These are phyloP conservation scores for Poecilia velifera DNA, from an alignment of 2,797 vertebrate genomes.

Conservation along the genomic window DNA sequence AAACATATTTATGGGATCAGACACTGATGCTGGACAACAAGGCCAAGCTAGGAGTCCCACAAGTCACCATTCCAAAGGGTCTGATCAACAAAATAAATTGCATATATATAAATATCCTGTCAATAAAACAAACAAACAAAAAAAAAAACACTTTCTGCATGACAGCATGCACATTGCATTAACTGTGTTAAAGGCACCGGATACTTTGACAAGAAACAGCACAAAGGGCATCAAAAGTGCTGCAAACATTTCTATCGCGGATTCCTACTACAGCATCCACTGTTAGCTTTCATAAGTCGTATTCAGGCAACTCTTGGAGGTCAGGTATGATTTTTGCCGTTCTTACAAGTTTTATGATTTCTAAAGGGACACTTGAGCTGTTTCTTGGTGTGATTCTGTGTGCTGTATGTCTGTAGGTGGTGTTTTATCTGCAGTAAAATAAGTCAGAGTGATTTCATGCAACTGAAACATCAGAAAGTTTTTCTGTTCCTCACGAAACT, in stretches of 20 bases:
- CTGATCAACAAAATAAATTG: no score
- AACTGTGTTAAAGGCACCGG: not conserved
- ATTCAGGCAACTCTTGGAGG: not conserved
- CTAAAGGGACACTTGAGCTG: not conserved
- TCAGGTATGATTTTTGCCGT: not conserved
- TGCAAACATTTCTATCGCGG: not conserved
- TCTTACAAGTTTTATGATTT: not conserved
- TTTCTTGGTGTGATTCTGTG: not conserved
- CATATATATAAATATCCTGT: no score
- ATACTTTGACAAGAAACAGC: not conserved
- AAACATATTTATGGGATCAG: no score
- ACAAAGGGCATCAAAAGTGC: not conserved
- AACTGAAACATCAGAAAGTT: not conserved
- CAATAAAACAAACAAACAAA: no score
- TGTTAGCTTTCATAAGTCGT: not conserved
- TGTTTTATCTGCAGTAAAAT: not conserved
- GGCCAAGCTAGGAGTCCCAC: no score
- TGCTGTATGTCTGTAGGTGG: not conserved
- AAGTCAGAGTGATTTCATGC: not conserved
- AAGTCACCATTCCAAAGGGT: no score
- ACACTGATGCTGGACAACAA: no score
- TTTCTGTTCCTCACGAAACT: not conserved
- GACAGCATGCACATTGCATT: no score
- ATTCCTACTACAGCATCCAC: not conserved
- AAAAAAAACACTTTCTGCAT: no score